Evolutionary conservation across 2,888 invertebrate genomes (phyloP), one percentile per base, ranked within the genome.

Genomic region (Chaetogeoica ovagalla): DNA sequence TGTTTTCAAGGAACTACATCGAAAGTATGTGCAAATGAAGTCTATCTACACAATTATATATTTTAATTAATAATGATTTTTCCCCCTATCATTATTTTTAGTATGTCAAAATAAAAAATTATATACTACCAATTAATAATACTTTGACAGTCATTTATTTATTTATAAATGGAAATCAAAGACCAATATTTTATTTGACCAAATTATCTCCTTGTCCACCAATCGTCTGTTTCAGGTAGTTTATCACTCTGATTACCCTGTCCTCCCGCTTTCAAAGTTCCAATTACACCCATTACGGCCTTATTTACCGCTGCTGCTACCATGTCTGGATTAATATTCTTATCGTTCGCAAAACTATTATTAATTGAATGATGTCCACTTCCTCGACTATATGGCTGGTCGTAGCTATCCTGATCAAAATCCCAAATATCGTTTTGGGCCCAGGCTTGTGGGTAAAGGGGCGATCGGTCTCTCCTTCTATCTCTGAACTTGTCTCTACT

Each of bases 271-370:
- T 70, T 83, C n/a, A 83, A 74, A 81, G 82, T 82, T 59, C 77
- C 82, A 30, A 83, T 70, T 21, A 83, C 83, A 19, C 83, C 83
- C 76, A 82, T 82, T 17, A 83, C 83, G 8, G 83, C 83, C 68
- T 83, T 82, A 59, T 83, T 83, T 21, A 83, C 83, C 11, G 82
- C 83, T 43, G 82, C 81, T 59, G 82, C 83, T 43, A 83, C 82
- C 30, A 83, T 69, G 39, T 83, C 82, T 21, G 83, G 66, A 71
- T 81, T 82, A 11, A 82, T 48, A 81, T 66, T 82, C 37, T 74
- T 76, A 60, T 82, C 82, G 62, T 15, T 57, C 8, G 39, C 1
- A 63, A 13, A 71, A 79, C 63, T 65, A 63, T 23, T 55, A 19
- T 57, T 71, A 63, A 55, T 21, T 19, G 70, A 63, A 43, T 79